A percentile compares a stretch with the other conserved stretches of the same genome.
Evolutionary conservation across 2,888 invertebrate species (phyloP).

Genomic region (Dilophus febrilis): DNA sequence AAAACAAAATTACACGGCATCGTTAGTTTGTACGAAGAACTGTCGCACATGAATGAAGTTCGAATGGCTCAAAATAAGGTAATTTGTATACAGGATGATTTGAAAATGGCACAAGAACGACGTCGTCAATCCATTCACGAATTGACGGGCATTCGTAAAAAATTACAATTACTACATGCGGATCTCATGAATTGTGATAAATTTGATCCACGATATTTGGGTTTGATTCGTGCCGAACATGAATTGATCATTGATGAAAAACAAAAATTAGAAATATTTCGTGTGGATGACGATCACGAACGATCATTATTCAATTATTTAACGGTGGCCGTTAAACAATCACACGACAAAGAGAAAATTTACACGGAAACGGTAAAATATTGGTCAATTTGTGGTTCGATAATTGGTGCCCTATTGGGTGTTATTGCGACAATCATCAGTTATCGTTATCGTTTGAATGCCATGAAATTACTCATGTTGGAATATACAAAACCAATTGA

Average conservation of each 20-base stretch:
- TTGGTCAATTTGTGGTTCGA: slow-evolving; percentile 59
- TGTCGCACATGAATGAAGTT: slow-evolving; percentile 9
- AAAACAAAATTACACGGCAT: too few relatives aligned
- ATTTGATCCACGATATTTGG: slow-evolving; percentile 4
- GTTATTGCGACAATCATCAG: slow-evolving; percentile 1
- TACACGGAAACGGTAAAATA: slow-evolving; percentile 73
- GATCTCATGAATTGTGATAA: slow-evolving; percentile 1
- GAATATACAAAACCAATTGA: too few relatives aligned
- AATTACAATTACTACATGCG: slow-evolving; percentile 2
- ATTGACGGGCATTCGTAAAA: slow-evolving; percentile 1
- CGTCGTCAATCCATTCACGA: slow-evolving; percentile 2
- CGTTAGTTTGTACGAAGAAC: slow-evolving; percentile 6
- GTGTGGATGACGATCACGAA: slow-evolving; percentile 53
- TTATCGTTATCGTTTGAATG: neutral
- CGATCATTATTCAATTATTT: slow-evolving; percentile 54
- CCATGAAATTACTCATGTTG: too few relatives aligned
- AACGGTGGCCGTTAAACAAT: slow-evolving; percentile 58
- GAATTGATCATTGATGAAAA: slow-evolving; percentile 45
- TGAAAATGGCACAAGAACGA: slow-evolving; percentile 1
- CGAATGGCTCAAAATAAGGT: slow-evolving; percentile 8
- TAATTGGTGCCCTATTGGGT: slow-evolving; percentile 17
- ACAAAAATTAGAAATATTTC: slow-evolving; percentile 40
- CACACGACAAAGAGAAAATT: slow-evolving; percentile 67
- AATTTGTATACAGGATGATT: slow-evolving; percentile 4
- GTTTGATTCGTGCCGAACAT: slow-evolving; percentile 4